Evolutionary conservation across 2,113 vertebrate genomes (phyloP).

Genomic region (Ochotona curzoniae): DNA sequence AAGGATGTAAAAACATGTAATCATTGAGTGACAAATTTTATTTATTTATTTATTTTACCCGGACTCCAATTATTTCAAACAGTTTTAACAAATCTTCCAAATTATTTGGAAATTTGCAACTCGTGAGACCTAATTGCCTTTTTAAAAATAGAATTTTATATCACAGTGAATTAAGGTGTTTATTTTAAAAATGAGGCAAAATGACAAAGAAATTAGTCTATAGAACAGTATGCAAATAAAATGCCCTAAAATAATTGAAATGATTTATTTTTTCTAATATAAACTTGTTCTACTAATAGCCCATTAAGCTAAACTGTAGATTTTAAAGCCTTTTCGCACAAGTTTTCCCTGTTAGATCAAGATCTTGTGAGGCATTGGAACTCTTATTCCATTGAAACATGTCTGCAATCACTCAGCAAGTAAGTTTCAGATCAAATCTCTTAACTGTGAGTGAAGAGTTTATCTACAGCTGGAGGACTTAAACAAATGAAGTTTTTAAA

Average conservation of each 20-base stretch:
- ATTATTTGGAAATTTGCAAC: slow-evolving; percentile 1
- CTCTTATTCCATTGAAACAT: not conserved
- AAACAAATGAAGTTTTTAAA: not conserved
- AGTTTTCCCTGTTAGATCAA: not conserved
- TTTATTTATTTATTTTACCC: slow-evolving; percentile 33
- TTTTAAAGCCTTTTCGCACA: not conserved
- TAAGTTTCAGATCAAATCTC: not conserved
- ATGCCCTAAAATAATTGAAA: not conserved
- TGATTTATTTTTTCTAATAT: slow-evolving; percentile 51
- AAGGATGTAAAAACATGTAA: not conserved
- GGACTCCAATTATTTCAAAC: not conserved
- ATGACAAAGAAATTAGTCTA: slow-evolving; percentile 31
- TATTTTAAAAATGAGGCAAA: slow-evolving; percentile 38
- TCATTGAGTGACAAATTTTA: not conserved
- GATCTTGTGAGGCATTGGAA: not conserved
- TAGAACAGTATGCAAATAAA: slow-evolving; percentile 52
- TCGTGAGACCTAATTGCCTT: not conserved
- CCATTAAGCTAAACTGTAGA: not conserved
- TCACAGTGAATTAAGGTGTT: not conserved
- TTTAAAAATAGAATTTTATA: slow-evolving; percentile 35
- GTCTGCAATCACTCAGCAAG: not conserved
- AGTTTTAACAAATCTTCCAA: not conserved
- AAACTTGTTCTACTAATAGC: slow-evolving; percentile 37
- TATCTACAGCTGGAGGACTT: not conserved
- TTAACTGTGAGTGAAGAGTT: not conserved